These are phyloP conservation scores for Drosophila helvetica DNA, from an alignment of 2,888 invertebrate genomes.

Conservation along the genomic window DNA sequence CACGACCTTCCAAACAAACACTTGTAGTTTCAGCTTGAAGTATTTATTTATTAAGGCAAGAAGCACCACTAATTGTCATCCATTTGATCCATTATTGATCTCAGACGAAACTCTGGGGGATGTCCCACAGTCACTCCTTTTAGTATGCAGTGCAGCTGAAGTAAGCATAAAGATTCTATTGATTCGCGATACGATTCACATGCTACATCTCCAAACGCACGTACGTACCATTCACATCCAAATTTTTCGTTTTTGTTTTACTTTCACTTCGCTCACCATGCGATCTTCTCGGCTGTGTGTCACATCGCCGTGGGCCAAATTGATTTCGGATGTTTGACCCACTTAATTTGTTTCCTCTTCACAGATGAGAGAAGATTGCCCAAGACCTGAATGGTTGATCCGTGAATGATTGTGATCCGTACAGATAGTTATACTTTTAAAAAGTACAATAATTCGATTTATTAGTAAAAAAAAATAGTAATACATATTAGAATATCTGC, in stretches of 20 bases:
- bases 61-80: too few relatives aligned
- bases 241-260: not conserved
- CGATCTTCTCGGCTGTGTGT: not conserved
- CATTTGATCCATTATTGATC: too few relatives aligned
- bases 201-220: not conserved
- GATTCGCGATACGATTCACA: not conserved
- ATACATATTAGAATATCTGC: conserved; percentile 33
- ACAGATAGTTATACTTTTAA: conserved; percentile 28
- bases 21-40: not conserved
- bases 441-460: conserved; percentile 45
- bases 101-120: too few relatives aligned
- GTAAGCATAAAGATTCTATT: not conserved
- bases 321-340: conserved; percentile 8
- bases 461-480: conserved; percentile 29
- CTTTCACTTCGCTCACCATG: not conserved
- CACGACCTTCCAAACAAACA: not conserved
- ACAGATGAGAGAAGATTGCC: not conserved
- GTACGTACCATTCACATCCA: too few relatives aligned
- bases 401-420: not conserved
- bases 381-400: not conserved
- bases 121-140: not conserved
- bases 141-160: not conserved
- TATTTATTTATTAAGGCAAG: too few relatives aligned
- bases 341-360: not conserved
- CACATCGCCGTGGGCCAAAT: conserved; percentile 5